Evolutionary conservation across 2,113 vertebrate species (phyloP).

Genomic region (Mobula birostris): DNA sequence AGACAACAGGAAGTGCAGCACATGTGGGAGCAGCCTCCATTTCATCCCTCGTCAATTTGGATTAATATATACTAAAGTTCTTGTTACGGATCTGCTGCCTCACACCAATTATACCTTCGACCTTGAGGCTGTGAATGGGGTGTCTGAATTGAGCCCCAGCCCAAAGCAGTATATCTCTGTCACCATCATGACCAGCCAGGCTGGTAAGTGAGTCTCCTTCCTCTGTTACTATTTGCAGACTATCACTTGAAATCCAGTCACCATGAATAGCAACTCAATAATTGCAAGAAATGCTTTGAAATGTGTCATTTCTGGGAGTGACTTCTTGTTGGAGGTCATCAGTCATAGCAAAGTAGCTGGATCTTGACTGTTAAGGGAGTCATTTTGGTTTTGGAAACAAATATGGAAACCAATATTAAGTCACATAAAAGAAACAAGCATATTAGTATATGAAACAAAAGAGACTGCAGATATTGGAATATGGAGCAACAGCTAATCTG

Average conservation of each 20-base stretch:
- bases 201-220: slow-evolving; percentile 50
- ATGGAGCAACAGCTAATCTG: too few relatives aligned
- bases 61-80: slow-evolving; percentile 52
- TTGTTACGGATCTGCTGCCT: slow-evolving; percentile 63
- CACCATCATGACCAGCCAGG: slow-evolving; percentile 69
- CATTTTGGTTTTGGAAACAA: background rate
- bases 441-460: background rate
- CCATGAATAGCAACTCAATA: background rate
- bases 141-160: slow-evolving; percentile 59
- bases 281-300: background rate
- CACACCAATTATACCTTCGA: slow-evolving; percentile 72
- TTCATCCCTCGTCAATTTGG: slow-evolving; percentile 68
- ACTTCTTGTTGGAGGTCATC: background rate
- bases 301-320: background rate
- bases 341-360: background rate
- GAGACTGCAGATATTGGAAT: too few relatives aligned
- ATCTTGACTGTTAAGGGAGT: background rate
- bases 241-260: background rate
- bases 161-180: slow-evolving; percentile 56
- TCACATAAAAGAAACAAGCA: background rate
- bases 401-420: background rate
- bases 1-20: slow-evolving; percentile 54
- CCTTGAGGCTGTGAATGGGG: slow-evolving; percentile 65
- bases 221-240: background rate
- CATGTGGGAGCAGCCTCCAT: slow-evolving; percentile 62